A percentile compares a stretch with the other conserved stretches of the same genome.
These are phyloP conservation scores for Chrysodeixis includens DNA, from an alignment of 2,888 invertebrate species.

Conservation along the genomic window DNA sequence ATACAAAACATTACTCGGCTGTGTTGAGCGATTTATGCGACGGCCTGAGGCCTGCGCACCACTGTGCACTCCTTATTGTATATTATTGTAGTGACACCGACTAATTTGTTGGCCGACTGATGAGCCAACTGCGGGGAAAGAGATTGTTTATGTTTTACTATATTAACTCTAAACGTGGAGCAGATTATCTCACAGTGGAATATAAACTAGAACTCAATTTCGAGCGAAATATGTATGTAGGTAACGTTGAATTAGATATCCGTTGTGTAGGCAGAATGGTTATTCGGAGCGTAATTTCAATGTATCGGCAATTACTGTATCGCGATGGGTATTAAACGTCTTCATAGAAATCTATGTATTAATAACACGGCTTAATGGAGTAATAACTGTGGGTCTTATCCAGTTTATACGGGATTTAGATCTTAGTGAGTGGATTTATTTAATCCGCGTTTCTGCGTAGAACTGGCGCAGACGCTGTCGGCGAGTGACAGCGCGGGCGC, in stretches of 20 bases:
- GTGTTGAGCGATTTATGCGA: constrained; percentile 88
- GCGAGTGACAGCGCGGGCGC: constrained; percentile 69
- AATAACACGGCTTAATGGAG: constrained; percentile 56
- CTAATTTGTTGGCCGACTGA: constrained; percentile 88
- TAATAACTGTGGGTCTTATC: constrained; percentile 64
- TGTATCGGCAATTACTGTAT: constrained; percentile 27
- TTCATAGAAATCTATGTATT: constrained; percentile 41
- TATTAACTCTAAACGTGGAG: constrained; percentile 72
- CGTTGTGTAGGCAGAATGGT: constrained; percentile 26
- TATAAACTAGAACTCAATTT: constrained; percentile 49
- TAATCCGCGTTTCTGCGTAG: constrained; percentile 73
- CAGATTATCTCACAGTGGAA: constrained; percentile 56
- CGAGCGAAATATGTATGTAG: constrained; percentile 23
- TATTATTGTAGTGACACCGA: constrained; percentile 89
- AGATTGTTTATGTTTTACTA: constrained; percentile 82
- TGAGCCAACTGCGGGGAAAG: constrained; percentile 83
- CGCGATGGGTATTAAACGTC: constrained; percentile 41
- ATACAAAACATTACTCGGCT: constrained; percentile 88
- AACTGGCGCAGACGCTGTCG: constrained; percentile 67
- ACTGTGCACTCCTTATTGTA: constrained; percentile 84
- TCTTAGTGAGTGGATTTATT: constrained; percentile 81
- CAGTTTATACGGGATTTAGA: constrained; percentile 77
- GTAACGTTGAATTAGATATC: constrained; percentile 47
- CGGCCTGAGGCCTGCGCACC: constrained; percentile 76
- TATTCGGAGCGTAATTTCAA: constrained; percentile 41